These are phyloP conservation scores for Parochlus steinenii DNA, from an alignment of 2,888 invertebrate genomes.

Conservation along the genomic window DNA sequence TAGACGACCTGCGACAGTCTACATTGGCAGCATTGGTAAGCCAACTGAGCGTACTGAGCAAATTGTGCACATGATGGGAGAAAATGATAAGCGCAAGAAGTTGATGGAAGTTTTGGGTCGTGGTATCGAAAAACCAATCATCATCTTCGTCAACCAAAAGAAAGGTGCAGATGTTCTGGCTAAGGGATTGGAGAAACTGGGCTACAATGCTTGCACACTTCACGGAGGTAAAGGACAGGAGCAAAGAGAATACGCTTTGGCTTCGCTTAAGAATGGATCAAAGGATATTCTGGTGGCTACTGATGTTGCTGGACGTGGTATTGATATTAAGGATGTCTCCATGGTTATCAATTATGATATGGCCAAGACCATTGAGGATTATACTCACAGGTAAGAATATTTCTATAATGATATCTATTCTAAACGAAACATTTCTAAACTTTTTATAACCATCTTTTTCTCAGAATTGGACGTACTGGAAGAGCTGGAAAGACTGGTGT, in stretches of 20 bases:
- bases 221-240: constrained; percentile 99
- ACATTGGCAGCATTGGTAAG: constrained; percentile 92
- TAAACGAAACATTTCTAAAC: too few species aligned
- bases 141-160: constrained; percentile 99
- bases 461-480: constrained; percentile 90
- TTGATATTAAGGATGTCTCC: constrained; percentile 98
- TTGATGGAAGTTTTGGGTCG: constrained; percentile 81
- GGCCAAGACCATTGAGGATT: constrained; percentile 98
- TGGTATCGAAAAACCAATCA: constrained; percentile 91
- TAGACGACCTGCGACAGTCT: constrained; percentile 89
- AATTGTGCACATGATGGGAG: constrained; percentile 87
- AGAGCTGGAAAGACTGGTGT: constrained; percentile 96
- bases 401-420: too few species aligned
- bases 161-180: constrained; percentile 97
- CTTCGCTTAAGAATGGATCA: constrained; percentile 85
- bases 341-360: constrained; percentile 99
- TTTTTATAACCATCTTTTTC: too few species aligned
- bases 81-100: constrained; percentile 92
- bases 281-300: constrained; percentile 99
- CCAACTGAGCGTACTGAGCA: constrained; percentile 97
- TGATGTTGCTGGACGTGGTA: constrained; percentile 99
- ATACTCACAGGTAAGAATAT: constrained; percentile 96
- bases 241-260: constrained; percentile 94
- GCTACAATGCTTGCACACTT: constrained; percentile 90
- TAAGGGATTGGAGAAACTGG: constrained; percentile 90